phyloP scores from a whole-genome alignment of 2,797 vertebrate species.

The Gobio occitaniae region DNA sequence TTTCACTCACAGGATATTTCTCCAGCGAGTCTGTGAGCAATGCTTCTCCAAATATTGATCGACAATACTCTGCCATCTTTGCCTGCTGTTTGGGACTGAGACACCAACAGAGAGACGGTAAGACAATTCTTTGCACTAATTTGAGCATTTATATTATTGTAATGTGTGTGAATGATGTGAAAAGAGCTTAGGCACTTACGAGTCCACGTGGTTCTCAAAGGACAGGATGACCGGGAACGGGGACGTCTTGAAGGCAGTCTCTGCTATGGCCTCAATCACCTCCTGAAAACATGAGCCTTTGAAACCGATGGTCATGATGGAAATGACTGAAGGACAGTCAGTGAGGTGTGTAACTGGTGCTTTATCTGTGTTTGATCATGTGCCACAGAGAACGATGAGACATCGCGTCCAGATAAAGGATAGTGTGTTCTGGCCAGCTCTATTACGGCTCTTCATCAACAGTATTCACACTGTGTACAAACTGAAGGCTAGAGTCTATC shows the following conservation, averaged over 20 bases:
- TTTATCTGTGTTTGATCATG: background rate
- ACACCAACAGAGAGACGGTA: conserved; percentile 68
- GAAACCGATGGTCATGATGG: background rate
- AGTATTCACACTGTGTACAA: background rate
- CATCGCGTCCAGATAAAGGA: background rate
- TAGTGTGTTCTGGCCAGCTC: background rate
- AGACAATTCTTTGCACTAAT: background rate
- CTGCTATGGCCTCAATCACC: conserved; percentile 87
- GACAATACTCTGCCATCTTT: conserved; percentile 99
- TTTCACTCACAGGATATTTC: conserved; percentile 90
- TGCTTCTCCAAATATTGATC: conserved; percentile 94
- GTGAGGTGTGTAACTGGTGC: background rate
- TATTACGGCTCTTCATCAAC: background rate
- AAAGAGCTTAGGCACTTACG: conserved; percentile 82
- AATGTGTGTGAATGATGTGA: background rate
- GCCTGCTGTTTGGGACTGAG: conserved; percentile 93
- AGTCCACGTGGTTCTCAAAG: conserved; percentile 93
- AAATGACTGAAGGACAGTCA: background rate
- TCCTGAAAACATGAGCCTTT: conserved; percentile 66
- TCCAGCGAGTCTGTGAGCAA: conserved; percentile 93
- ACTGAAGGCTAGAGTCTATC: background rate
- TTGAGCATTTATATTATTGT: background rate
- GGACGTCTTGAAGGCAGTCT: conserved; percentile 97
- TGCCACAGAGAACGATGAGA: background rate
- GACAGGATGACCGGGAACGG: conserved; percentile 90